These are phyloP conservation scores for Lichenostomus cassidix DNA, from an alignment of 2,113 vertebrate genomes.

Conservation along the genomic window DNA sequence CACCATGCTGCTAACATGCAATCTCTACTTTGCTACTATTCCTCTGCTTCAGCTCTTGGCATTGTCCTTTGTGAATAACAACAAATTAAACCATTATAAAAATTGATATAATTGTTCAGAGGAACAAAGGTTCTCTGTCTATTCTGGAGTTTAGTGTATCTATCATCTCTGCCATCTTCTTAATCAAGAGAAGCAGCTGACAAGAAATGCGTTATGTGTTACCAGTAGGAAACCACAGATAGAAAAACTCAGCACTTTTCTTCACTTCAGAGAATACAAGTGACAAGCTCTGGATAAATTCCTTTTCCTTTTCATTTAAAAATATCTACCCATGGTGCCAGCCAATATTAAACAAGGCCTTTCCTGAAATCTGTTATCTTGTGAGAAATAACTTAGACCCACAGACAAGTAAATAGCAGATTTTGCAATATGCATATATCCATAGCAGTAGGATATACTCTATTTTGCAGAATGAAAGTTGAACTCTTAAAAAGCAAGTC, in stretches of 20 bases:
- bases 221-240: not conserved
- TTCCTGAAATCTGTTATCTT: not conserved
- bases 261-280: not conserved
- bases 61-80: constrained; percentile 9
- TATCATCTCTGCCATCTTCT: not conserved
- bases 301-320: not conserved
- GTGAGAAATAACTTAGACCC: not conserved
- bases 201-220: not conserved
- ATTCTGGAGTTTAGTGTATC: not conserved
- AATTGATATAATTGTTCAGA: constrained; percentile 28
- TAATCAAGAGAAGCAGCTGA: constrained; percentile 20
- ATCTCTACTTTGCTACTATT: not conserved
- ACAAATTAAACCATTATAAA: constrained; percentile 23
- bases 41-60: constrained; percentile 2
- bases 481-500: not conserved
- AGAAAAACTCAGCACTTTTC: not conserved
- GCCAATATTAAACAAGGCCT: not conserved
- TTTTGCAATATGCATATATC: not conserved
- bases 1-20: constrained; percentile 29
- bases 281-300: not conserved
- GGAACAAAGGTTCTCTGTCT: not conserved
- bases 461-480: not conserved
- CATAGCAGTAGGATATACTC: not conserved
- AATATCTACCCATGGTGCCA: not conserved
- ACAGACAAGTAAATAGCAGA: not conserved